These are phyloP conservation scores for Holacanthus passer DNA, from an alignment of 2,113 vertebrate species.

Conservation along the genomic window DNA sequence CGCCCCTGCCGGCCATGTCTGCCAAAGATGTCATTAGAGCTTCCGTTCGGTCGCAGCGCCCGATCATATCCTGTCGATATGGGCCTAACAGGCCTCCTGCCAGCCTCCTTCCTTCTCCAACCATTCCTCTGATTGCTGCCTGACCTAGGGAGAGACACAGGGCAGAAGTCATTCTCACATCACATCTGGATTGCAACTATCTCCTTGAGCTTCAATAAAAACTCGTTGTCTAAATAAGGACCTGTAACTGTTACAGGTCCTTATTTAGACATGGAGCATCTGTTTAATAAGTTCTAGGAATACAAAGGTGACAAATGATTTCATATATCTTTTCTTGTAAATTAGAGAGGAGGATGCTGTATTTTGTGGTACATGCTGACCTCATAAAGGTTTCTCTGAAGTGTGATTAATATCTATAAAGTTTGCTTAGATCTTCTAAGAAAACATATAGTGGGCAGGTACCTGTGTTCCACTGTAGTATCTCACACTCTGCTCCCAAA, in stretches of 20 bases:
- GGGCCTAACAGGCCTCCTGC: conserved; percentile 94
- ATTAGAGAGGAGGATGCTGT: not conserved
- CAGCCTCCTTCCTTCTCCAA: conserved; percentile 94
- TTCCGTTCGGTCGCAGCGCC: conserved; percentile 93
- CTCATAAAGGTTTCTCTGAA: not conserved
- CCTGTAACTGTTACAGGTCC: not conserved
- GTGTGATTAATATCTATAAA: conserved; percentile 6
- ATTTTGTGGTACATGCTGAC: not conserved
- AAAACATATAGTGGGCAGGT: conserved; percentile 38
- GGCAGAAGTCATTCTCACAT: conserved; percentile 10
- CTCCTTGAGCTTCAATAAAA: not conserved
- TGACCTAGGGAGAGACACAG: conserved; percentile 86
- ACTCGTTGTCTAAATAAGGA: not conserved
- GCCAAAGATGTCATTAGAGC: conserved; percentile 91
- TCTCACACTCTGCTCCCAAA: conserved; percentile 79
- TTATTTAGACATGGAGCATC: conserved; percentile 8
- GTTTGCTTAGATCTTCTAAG: not conserved
- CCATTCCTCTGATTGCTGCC: conserved; percentile 95
- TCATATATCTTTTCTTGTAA: not conserved
- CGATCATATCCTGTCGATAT: conserved; percentile 94
- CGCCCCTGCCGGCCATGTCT: conserved; percentile 91
- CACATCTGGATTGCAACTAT: not conserved
- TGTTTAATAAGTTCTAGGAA: not conserved
- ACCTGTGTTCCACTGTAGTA: conserved; percentile 79
- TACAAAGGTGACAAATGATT: not conserved